phyloP scores from a whole-genome alignment of 2,113 vertebrate species.

The Oreotragus oreotragus region DNA sequence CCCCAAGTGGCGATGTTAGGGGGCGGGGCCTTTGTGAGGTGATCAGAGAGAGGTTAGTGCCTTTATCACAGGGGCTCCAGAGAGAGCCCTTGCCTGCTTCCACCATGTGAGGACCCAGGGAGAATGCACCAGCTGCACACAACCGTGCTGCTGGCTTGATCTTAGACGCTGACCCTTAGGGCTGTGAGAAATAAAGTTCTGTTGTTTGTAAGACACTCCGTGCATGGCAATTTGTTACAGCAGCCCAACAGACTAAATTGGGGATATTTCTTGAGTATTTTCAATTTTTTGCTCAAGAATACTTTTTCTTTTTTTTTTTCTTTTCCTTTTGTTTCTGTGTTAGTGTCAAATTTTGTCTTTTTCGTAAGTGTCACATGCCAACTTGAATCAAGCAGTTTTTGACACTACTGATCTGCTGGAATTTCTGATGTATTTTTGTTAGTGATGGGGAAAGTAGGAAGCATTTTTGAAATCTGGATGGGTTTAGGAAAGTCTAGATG shows the following conservation, averaged over 20 bases:
- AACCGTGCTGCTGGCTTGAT: not conserved
- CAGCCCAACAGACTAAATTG: not conserved
- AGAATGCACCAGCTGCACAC: not conserved
- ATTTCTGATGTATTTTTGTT: constrained; percentile 20
- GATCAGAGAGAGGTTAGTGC: not conserved
- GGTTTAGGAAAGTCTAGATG: not conserved
- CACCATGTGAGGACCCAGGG: not conserved
- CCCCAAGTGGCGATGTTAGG: not conserved
- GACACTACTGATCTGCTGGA: not conserved
- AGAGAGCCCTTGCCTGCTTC: not conserved
- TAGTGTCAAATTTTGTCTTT: not conserved
- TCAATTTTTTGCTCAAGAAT: not conserved
- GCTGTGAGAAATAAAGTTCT: not conserved
- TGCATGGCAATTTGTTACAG: not conserved
- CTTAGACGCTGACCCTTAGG: not conserved
- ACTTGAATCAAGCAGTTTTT: not conserved
- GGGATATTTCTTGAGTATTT: not conserved
- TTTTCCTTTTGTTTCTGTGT: not conserved
- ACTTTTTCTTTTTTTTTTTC: not conserved
- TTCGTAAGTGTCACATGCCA: not conserved
- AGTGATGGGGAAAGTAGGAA: not conserved
- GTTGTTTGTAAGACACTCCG: not conserved
- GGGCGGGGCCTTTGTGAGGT: not conserved
- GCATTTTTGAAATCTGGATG: not conserved
- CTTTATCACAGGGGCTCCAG: not conserved